Evolutionary conservation across 2,888 invertebrate genomes (phyloP), one percentile per base, ranked within the genome.

Genomic region (Cordylochernes scorpioides): DNA sequence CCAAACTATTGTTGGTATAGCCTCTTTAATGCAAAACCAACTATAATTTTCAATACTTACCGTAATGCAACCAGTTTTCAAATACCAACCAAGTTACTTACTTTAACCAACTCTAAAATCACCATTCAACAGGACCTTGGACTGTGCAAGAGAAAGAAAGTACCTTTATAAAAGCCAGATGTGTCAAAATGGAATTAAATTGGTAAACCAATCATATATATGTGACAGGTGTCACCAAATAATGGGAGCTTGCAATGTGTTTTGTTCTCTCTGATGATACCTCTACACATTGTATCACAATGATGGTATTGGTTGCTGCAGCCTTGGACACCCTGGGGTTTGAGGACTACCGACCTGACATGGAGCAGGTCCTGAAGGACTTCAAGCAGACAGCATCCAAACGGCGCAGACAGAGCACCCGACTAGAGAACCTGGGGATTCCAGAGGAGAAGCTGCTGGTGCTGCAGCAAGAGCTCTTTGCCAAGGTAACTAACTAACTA

Each of bases 311-410:
- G 9, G 12, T 16, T 30, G 38, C 51, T 54, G 22, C 54, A 74
- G 82, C 86, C 12, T 57, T 88, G 31, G 77, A 80, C 38, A 68
- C 71, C 50, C 58, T 86, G 33, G 84, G 91, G 1, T 97, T 94
- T 54, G 70, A 72, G 42, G 78, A 82, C 45, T 97, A 91, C 49
- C 72, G 74, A 46, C 68, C 78, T 34, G 91, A 91, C 52, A 94
- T 91, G 2, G 78, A 88, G 53, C 74, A 80, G 18, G 94, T 94
- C 3, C 57, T 94, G 29, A 72, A 73, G 50, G 86, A 80, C 55
- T 94, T 84, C 51, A 94, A 82, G 60, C 88, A 80, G 25, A 82
- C 86, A 5, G 91, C 88, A n/a, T 88, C 88, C 0, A 88, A 86
- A 51, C 62, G 82, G 41, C 62, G 91, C 48, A 60, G 88, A 39